Conservation (phyloP, 2,888 invertebrate genomes). For the Eucera pruinosa region DNA sequence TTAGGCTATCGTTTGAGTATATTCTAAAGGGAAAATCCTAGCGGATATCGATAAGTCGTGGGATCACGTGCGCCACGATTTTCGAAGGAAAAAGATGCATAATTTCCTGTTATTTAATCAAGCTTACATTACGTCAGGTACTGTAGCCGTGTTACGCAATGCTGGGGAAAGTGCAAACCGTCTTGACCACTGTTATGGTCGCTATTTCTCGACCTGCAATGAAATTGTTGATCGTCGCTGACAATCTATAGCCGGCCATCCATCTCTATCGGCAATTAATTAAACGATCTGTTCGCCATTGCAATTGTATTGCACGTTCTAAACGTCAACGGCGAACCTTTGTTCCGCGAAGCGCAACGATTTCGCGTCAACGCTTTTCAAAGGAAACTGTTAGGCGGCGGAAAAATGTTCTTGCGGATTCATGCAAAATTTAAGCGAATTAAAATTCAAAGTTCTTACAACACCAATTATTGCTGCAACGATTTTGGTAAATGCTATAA, state of each 20-base stretch:
- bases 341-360: neutral
- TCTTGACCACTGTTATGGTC: conserved; percentile 74
- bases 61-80: conserved; percentile 44
- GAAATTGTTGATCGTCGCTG: conserved; percentile 45
- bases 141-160: conserved; percentile 74
- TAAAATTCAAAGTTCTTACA: too few relatives aligned
- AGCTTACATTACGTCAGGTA: conserved; percentile 68
- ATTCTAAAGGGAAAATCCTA: too few relatives aligned
- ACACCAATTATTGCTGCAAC: too few relatives aligned
- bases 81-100: conserved; percentile 62
- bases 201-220: conserved; percentile 64
- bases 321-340: neutral
- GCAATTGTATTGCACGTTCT: neutral
- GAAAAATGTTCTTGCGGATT: too few relatives aligned
- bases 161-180: conserved; percentile 77
- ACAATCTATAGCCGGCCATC: neutral
- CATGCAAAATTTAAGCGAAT: too few relatives aligned
- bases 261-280: neutral
- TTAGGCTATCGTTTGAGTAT: too few relatives aligned
- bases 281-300: neutral
- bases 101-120: conserved; percentile 73
- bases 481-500: too few relatives aligned
- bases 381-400: too few relatives aligned
- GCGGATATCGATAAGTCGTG: conserved; percentile 13
- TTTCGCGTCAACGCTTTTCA: too few relatives aligned